These are phyloP conservation scores for Theretra japonica DNA, from an alignment of 2,888 invertebrate genomes.

Conservation along the genomic window DNA sequence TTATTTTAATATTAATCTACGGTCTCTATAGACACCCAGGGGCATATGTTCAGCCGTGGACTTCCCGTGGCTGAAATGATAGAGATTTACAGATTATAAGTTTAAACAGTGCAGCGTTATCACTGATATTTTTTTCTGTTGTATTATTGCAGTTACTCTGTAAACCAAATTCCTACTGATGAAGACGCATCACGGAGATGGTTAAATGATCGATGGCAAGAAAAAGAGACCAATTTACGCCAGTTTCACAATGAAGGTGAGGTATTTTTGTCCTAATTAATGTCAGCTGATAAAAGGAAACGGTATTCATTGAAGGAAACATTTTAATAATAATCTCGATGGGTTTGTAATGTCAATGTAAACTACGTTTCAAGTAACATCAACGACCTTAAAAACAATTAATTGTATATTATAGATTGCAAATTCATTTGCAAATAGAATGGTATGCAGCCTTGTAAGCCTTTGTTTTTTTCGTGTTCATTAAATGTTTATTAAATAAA, in stretches of 20 bases:
- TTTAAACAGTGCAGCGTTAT: neutral
- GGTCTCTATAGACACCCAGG: neutral
- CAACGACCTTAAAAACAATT: slow-evolving; percentile 2
- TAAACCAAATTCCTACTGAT: slow-evolving; percentile 83
- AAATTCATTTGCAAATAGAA: neutral
- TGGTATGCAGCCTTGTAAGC: neutral
- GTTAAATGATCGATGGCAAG: slow-evolving; percentile 87
- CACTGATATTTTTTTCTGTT: neutral
- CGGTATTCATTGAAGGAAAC: neutral
- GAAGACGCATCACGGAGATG: slow-evolving; percentile 85
- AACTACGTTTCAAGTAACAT: neutral
- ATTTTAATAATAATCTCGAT: neutral
- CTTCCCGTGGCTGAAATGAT: no score
- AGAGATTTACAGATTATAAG: no score
- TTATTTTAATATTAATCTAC: neutral
- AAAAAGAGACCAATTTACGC: slow-evolving; percentile 86
- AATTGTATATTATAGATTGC: neutral
- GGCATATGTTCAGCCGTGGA: no score
- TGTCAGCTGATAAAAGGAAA: neutral
- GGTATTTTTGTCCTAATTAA: neutral
- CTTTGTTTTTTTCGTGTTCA: no score
- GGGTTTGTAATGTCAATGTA: neutral
- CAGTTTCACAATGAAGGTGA: slow-evolving; percentile 85
- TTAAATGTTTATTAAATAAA: no score
- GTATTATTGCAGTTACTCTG: slow-evolving; percentile 81